Conservation (phyloP, 2,888 invertebrate genomes). For the Athalia circularis region DNA sequence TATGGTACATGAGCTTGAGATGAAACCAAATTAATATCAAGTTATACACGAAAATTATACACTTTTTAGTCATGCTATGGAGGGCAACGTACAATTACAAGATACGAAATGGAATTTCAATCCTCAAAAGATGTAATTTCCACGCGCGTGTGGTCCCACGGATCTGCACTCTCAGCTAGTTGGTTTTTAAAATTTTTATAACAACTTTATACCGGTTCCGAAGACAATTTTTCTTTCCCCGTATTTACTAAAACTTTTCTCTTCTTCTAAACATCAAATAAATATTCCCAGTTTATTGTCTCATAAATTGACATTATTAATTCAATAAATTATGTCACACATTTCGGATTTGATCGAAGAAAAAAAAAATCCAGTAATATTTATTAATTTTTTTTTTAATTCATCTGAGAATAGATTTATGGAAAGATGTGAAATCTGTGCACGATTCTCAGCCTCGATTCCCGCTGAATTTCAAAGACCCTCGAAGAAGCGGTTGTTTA, state of each 20-base stretch:
- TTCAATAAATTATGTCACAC: no score
- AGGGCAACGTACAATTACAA: conserved; percentile 53
- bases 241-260: no score
- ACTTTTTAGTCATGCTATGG: not conserved
- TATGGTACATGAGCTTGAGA: not conserved
- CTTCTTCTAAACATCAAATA: no score
- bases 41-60: not conserved
- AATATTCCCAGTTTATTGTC: no score
- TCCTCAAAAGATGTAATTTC: conserved; percentile 52
- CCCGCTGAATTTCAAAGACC: conserved; percentile 3
- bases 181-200: not conserved
- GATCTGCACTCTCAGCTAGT: not conserved
- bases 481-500: not conserved
- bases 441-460: not conserved
- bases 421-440: not conserved
- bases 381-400: no score
- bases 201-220: no score
- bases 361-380: no score
- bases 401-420: no score
- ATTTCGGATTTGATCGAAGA: no score
- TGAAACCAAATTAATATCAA: conserved; percentile 2
- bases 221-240: no score
- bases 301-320: no score
- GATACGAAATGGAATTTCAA: conserved; percentile 55
- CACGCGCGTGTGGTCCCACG: conserved; percentile 51